These are phyloP conservation scores for Lasiurus cinereus DNA, from an alignment of 2,113 vertebrate genomes.

Conservation along the genomic window DNA sequence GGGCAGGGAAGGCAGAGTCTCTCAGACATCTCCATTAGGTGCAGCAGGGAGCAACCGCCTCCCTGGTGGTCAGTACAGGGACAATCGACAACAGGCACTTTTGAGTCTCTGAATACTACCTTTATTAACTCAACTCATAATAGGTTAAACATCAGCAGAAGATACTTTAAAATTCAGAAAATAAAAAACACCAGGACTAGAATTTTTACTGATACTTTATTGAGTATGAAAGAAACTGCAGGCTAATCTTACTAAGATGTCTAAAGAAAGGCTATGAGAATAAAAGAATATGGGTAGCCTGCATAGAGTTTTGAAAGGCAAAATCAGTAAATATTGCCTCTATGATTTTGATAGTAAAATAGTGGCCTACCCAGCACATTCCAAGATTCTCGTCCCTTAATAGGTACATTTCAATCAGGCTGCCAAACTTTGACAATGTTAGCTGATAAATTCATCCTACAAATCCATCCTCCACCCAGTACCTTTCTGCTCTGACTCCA, in stretches of 20 bases:
- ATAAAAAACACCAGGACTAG: neutral
- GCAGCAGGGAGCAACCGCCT: neutral
- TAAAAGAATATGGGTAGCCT: neutral
- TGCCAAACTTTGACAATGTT: neutral
- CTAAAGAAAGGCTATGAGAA: constrained; percentile 19
- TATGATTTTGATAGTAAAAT: neutral
- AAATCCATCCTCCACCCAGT: neutral
- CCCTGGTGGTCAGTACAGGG: neutral
- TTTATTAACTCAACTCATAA: constrained; percentile 28
- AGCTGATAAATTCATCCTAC: neutral
- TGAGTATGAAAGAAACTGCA: constrained; percentile 1
- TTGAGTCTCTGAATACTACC: neutral
- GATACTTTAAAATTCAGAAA: constrained; percentile 26
- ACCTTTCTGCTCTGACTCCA: neutral
- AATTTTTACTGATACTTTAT: constrained; percentile 45
- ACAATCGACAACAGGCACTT: neutral
- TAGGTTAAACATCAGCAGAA: neutral
- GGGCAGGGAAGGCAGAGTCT: neutral
- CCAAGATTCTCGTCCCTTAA: neutral
- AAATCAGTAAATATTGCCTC: neutral
- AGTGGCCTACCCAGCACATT: neutral
- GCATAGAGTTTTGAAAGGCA: neutral
- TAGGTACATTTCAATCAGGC: neutral
- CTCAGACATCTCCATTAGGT: neutral
- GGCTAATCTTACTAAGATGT: neutral